Percentiles rank a stretch among this genome's conserved stretches.
These are phyloP conservation scores for Lepisosteus osseus DNA, from an alignment of 2,113 vertebrate species.

Conservation along the genomic window DNA sequence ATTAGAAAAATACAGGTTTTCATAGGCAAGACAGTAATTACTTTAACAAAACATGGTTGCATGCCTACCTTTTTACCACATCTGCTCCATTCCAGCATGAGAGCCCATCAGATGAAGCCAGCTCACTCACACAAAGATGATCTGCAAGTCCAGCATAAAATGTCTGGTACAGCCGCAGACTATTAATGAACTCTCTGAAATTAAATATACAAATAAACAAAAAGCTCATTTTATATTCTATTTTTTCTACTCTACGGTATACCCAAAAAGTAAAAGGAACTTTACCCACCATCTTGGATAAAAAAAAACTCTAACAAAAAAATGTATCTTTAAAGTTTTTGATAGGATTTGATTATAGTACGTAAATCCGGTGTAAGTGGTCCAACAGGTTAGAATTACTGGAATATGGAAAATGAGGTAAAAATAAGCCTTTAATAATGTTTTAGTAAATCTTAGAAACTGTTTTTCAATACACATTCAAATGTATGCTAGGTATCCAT, in stretches of 20 bases:
- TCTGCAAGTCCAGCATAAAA: constrained; percentile 77
- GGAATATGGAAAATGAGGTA: background rate
- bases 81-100: constrained; percentile 80
- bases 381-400: background rate
- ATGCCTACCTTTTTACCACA: constrained; percentile 70
- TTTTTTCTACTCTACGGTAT: too few relatives aligned
- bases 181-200: constrained; percentile 75
- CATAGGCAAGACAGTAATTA: too few relatives aligned
- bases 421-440: too few relatives aligned
- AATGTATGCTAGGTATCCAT: too few relatives aligned
- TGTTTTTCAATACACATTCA: too few relatives aligned
- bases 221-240: background rate
- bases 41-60: background rate
- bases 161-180: constrained; percentile 62
- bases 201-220: constrained; percentile 12
- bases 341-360: background rate
- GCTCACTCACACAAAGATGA: constrained; percentile 70
- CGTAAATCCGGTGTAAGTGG: background rate
- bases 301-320: too few relatives aligned
- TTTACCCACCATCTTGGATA: too few relatives aligned
- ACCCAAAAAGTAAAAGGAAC: too few relatives aligned
- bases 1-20: too few relatives aligned
- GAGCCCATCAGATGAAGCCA: constrained; percentile 64
- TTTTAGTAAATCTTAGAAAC: too few relatives aligned
- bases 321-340: too few relatives aligned